Evolutionary conservation across 64 coral and sea anemone genomes (phyloP).

Genomic region (Orbicella faveolata): DNA sequence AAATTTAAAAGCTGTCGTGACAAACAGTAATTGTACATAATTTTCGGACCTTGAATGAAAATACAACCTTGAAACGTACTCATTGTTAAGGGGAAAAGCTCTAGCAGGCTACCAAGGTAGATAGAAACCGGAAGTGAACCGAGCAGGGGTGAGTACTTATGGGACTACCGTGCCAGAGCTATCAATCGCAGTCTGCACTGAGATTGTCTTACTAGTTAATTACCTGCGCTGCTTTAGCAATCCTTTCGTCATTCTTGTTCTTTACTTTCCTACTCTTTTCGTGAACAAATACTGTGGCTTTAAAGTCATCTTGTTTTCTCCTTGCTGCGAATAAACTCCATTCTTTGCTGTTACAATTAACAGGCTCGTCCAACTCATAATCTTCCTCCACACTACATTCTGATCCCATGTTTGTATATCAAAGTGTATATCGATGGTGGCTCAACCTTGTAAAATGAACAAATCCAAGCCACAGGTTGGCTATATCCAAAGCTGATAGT

Average conservation of each 20-base stretch:
- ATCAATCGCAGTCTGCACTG: too few relatives aligned
- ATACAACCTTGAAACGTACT: too few relatives aligned
- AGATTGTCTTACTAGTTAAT: neutral
- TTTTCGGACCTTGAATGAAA: too few relatives aligned
- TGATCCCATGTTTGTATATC: constrained; percentile 69
- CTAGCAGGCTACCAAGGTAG: too few relatives aligned
- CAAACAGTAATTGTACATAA: too few relatives aligned
- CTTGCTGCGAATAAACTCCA: constrained; percentile 76
- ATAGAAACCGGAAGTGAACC: too few relatives aligned
- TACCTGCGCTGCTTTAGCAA: constrained; percentile 46
- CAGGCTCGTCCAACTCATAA: constrained; percentile 75
- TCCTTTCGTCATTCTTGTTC: constrained; percentile 56
- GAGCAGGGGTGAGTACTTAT: too few relatives aligned
- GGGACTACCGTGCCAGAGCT: too few relatives aligned
- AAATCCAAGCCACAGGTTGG: neutral
- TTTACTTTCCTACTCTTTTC: constrained; percentile 72
- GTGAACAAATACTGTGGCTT: constrained; percentile 87
- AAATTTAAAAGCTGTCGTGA: too few relatives aligned
- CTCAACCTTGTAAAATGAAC: neutral
- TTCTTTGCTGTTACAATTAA: constrained; percentile 53
- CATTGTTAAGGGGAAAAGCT: too few relatives aligned
- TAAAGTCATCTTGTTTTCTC: constrained; percentile 62
- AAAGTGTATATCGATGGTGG: neutral
- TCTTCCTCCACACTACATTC: constrained; percentile 85
- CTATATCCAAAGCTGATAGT: neutral